Conservation (phyloP, 2,797 vertebrate genomes). For the Haliaeetus albicilla region DNA sequence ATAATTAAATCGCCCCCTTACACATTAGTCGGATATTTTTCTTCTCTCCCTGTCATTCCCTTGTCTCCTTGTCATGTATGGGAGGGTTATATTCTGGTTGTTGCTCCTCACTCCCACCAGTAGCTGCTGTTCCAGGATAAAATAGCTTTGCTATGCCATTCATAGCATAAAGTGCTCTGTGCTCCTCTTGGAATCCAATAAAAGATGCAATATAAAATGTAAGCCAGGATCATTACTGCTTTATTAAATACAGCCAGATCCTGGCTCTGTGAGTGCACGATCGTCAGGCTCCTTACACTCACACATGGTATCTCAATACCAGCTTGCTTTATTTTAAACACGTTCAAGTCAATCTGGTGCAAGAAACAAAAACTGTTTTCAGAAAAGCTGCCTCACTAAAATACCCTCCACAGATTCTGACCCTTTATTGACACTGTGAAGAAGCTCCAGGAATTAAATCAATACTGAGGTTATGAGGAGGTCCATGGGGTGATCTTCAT, state of each 20-base stretch:
- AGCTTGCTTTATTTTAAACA: conserved; percentile 40
- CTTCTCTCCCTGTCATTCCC: conserved; percentile 39
- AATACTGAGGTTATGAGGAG: neutral
- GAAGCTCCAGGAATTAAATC: neutral
- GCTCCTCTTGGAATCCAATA: conserved; percentile 41
- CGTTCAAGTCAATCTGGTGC: conserved; percentile 15
- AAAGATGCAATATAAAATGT: conserved; percentile 45
- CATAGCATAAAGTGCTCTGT: conserved; percentile 38
- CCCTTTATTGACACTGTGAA: neutral
- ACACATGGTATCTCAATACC: neutral
- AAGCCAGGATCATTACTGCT: conserved; percentile 51
- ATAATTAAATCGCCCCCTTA: conserved; percentile 25
- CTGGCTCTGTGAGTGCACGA: neutral
- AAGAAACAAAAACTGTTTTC: conserved; percentile 31
- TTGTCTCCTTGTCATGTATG: conserved; percentile 28
- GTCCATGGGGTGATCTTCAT: fast-evolving
- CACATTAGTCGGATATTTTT: neutral
- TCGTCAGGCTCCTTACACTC: neutral
- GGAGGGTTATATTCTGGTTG: conserved; percentile 13
- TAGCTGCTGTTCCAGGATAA: conserved; percentile 55
- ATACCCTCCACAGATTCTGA: neutral
- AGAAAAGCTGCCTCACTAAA: neutral
- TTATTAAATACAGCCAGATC: conserved; percentile 54
- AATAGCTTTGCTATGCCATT: conserved; percentile 50
- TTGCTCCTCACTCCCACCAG: conserved; percentile 49